Conservation (phyloP, 2,797 vertebrate species). For the Hybognathus amarus region DNA sequence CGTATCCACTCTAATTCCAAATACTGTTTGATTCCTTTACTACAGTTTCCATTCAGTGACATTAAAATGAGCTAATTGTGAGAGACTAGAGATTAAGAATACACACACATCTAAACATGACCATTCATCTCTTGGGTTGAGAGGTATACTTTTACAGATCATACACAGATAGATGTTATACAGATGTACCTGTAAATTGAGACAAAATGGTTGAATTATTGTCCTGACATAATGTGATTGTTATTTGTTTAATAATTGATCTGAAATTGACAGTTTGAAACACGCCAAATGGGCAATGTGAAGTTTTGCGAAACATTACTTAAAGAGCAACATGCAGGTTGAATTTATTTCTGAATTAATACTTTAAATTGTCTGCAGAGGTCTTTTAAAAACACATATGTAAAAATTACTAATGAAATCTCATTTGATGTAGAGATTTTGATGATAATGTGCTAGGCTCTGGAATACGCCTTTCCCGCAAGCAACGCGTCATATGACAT, state of each 20-base stretch:
- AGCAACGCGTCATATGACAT: too few species aligned
- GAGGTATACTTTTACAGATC: neutral
- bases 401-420: too few species aligned
- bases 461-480: too few species aligned
- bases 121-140: neutral
- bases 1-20: constrained; percentile 47
- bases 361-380: too few species aligned
- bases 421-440: too few species aligned
- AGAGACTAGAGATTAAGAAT: constrained; percentile 34
- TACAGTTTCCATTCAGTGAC: constrained; percentile 29
- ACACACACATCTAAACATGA: constrained; percentile 26
- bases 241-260: neutral
- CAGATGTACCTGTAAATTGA: neutral
- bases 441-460: too few species aligned
- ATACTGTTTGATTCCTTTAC: constrained; percentile 60
- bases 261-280: neutral
- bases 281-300: neutral
- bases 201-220: constrained; percentile 6
- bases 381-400: too few species aligned
- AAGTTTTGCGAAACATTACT: neutral
- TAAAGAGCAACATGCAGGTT: too few species aligned
- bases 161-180: neutral
- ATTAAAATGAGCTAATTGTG: constrained; percentile 31
- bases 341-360: too few species aligned
- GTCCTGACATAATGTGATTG: neutral